Evolutionary conservation across 2,888 invertebrate species (phyloP), one percentile per base, ranked within the genome.

Genomic region (Abscondita cerata): DNA sequence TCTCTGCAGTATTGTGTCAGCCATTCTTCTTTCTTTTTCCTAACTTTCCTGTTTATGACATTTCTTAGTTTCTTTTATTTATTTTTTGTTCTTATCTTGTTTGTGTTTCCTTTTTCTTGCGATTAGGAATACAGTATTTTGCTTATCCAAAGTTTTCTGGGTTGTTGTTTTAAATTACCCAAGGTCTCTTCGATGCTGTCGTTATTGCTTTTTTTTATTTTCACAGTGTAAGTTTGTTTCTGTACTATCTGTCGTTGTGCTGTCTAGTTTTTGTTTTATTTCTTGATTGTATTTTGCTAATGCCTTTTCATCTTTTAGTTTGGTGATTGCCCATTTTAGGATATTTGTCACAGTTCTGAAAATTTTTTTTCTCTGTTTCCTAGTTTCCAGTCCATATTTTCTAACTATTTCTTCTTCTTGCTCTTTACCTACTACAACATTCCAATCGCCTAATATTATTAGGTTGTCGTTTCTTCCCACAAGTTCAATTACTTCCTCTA

Each of bases 401-500:
- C 44, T 5, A 18, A 44, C 44, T 44, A 18, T 44, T 44, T 44
- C 44, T 44, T 18, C 15, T 44, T 44, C 11, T 15, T 44, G 44
- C 16, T 18, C 18, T 44, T 44, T 15, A 44, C 44, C 18, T 16
- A 44, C 44, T 44, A 44, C 16, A 18, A 15, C 16, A 15, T 44
- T 44, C 44, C 44, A 44, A 44, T 16, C 44, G 15, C 44, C 44
- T 16, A 44, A 11, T 13, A 44, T 44, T 44, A 44, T 15, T 44
- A 44, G 15, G 44, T 44, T 11, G 44, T 44, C 13, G 8, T 44
- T 44, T 15, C 16, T 13, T 44, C 16, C 18, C 15, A 44, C 16
- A 13, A 13, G n/a, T 8, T 44, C 44, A 15, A 44, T 13, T 13
- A 44, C 44, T 44, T 44, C 44, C 16, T 44, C 15, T 44, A 44